Evolutionary conservation across 2,797 vertebrate species (phyloP).

Genomic region (Manis javanica): DNA sequence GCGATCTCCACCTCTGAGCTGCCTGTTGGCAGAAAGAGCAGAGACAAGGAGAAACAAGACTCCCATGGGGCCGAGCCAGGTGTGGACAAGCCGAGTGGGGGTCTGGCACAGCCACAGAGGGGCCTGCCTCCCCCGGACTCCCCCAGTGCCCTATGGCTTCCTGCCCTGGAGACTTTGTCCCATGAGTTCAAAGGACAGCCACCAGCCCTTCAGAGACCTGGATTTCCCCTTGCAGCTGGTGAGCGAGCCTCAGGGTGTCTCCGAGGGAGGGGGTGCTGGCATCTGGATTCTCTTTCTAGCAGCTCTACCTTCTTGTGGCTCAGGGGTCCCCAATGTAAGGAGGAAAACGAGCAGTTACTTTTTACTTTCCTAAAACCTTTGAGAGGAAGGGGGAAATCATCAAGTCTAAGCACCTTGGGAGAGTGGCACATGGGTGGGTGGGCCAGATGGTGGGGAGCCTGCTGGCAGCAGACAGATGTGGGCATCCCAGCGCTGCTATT

Average conservation of each 20-base stretch:
- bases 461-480: neutral
- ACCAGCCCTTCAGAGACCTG: neutral
- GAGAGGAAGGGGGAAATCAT: neutral
- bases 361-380: neutral
- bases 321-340: neutral
- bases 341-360: neutral
- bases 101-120: neutral
- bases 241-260: neutral
- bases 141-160: neutral
- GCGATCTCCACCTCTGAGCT: neutral
- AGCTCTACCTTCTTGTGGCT: neutral
- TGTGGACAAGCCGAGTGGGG: accelerated
- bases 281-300: neutral
- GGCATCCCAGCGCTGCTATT: neutral
- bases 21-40: neutral
- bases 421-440: neutral
- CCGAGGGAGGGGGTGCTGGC: neutral
- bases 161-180: neutral
- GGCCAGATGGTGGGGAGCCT: neutral
- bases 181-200: neutral
- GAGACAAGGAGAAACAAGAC: conserved; percentile 65
- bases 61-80: neutral
- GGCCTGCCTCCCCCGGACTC: neutral
- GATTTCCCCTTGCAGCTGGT: neutral
- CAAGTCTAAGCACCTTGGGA: neutral